Evolutionary conservation across 2,113 vertebrate species (phyloP), one percentile per base, ranked within the genome.

Genomic region (Podiceps cristatus): DNA sequence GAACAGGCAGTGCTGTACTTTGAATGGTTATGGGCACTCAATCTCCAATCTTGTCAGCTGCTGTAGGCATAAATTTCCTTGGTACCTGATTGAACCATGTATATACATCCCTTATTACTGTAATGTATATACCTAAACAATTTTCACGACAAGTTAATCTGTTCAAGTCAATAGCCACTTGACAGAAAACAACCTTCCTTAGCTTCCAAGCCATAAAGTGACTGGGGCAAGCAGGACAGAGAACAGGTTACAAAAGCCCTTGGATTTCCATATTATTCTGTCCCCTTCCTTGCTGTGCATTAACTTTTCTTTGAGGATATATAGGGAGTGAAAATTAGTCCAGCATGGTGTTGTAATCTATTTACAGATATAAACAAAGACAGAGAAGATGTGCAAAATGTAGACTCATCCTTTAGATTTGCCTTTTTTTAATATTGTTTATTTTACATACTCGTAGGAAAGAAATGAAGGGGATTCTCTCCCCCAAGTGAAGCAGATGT

Each of bases 381-480:
- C 19, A 75, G 52, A 91, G 55, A 85, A 79, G 50, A 49, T 82
- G 40, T 85, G 15, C 45, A 45, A 63, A 55, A 29, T 52, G 19
- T 55, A 52, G 47, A 47, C 80, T 74, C 2, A 1, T 87, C 33
- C 22, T 53, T 68, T 50, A 86, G 27, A 22, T 66, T 44, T 62
- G 47, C 9, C 16, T 60, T 45, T 35, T 49, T 67, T 50, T 42
- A 28, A 35, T 68, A 44, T 45, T 75, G 63, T 19, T 76, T 82
- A 35, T 78, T 13, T 82, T 75, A 45, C 29, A 20, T n/a, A 86
- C 35, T 75, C 81, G 17, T 67, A 95, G 90, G 81, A 79, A 66
- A 90, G 53, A 90, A 82, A 62, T 49, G 2, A 85, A 82, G 95
- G 87, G 81, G 90, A 68, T 96, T 91, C 35, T 91, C 33, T 93